Evolutionary conservation across 2,113 vertebrate genomes (phyloP), one percentile per base, ranked within the genome.

Genomic region (Lycaon pictus): DNA sequence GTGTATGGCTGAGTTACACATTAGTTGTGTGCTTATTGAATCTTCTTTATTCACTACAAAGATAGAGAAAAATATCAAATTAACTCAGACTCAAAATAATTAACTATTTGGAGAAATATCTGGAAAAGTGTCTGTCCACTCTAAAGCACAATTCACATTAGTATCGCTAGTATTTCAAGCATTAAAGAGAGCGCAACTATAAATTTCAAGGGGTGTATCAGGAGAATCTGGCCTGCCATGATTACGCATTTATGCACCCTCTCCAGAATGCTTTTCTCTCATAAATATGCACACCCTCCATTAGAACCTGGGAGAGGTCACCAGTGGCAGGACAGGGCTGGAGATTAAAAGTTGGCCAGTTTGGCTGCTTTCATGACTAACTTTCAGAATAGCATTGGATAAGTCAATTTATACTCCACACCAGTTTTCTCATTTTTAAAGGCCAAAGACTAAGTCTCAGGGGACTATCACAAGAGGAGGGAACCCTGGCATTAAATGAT

Each of bases 1-100:
- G 37, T 58, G 85, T 63, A 96, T 96, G 90, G 43, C 62, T 29
- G 53, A 93, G 86, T 97, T 89, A 82, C n/a, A 3, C 93, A 87
- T 82, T 87, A 90, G 77, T 87, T 32, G 17, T 48, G 10, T 58
- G 43, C n/a, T 56, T 83, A 22, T 22, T 83, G 67, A 32, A 72
- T 84, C 48, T 77, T 62, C 62, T 35, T 85, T 72, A 56, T 62
- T 27, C 12, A 37, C 60, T 53, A 51, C 3, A 67, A 23, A 63
- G 58, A 60, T 80, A 37, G 10, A 76, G 88, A 83, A 37, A 60
- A 55, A 53, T 48, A 60, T 35, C 56, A 43, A 43, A 37, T 55
- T 90, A 48, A 69, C 6, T 79, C 17, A 84, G 27, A 84, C n/a
- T 90, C 65, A 87, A 71, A 93, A 74, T 76, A 84, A 90, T 65